A percentile compares a stretch with the other conserved stretches of the same genome.
These are phyloP conservation scores for Ctenopoma kingsleyae DNA, from an alignment of 2,797 vertebrate species.

Conservation along the genomic window DNA sequence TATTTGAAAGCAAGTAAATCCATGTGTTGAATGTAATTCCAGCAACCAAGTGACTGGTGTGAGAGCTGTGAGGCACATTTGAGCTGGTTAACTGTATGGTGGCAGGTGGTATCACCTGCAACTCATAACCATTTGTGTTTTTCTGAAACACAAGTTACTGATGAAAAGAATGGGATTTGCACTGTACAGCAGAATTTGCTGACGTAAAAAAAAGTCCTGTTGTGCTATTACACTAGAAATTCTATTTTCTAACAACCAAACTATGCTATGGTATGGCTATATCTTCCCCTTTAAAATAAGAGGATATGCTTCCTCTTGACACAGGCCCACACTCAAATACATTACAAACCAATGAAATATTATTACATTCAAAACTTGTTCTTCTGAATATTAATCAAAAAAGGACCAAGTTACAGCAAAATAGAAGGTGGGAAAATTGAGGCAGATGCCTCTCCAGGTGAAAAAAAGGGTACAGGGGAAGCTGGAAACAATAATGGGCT, in stretches of 20 bases:
- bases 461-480: slow-evolving; percentile 59
- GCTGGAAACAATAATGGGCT: slow-evolving; percentile 79
- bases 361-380: slow-evolving; percentile 11
- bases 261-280: neutral
- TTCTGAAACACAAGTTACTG: neutral
- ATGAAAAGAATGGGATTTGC: neutral
- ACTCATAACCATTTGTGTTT: neutral
- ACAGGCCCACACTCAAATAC: slow-evolving; percentile 8
- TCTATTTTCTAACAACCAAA: slow-evolving; percentile 18
- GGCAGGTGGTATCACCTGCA: neutral
- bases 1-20: neutral
- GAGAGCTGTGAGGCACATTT: neutral
- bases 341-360: slow-evolving; percentile 24
- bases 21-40: neutral
- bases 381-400: slow-evolving; percentile 39
- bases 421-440: slow-evolving; percentile 38
- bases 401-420: slow-evolving; percentile 13
- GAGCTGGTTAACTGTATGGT: neutral
- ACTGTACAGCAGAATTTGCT: neutral
- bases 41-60: slow-evolving; percentile 3
- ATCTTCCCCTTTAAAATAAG: neutral
- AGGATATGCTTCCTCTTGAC: neutral
- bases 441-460: slow-evolving; percentile 50
- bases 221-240: too few species aligned
- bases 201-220: too few species aligned